A percentile compares a stretch with the other conserved stretches of the same genome.
Conservation (phyloP, 2,888 invertebrate genomes). For the Harpalus rufipes region DNA sequence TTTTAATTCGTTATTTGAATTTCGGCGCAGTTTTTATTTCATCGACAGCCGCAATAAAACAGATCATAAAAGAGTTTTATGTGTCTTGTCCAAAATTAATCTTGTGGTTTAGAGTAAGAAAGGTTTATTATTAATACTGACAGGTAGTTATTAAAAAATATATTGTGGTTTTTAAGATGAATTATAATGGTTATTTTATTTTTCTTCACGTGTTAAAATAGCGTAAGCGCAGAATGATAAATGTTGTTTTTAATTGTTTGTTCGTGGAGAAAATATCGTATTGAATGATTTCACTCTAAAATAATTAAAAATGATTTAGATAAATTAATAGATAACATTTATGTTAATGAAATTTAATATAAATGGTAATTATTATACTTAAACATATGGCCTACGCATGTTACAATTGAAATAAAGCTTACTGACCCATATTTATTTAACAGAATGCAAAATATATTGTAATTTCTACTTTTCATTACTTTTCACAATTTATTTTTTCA, state of each 20-base stretch:
- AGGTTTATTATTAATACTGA: slow-evolving; percentile 18
- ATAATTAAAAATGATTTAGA: background rate
- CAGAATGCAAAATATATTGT: no score
- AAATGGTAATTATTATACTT: background rate
- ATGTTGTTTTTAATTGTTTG: slow-evolving; percentile 14
- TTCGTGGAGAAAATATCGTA: background rate
- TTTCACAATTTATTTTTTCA: background rate
- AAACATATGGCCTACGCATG: background rate
- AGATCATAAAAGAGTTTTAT: slow-evolving; percentile 32
- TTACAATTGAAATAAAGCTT: background rate
- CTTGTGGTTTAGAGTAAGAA: background rate
- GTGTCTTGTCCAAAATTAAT: slow-evolving; percentile 12
- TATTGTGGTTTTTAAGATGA: slow-evolving; percentile 13
- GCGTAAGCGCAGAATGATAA: background rate
- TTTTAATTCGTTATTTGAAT: slow-evolving; percentile 50
- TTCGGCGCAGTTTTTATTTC: slow-evolving; percentile 19
- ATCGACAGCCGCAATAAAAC: slow-evolving; percentile 27
- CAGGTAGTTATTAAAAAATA: slow-evolving; percentile 34
- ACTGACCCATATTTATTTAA: background rate
- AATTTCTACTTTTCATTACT: background rate
- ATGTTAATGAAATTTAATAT: background rate
- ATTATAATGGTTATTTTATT: slow-evolving; percentile 12
- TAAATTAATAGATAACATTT: slow-evolving; percentile 1
- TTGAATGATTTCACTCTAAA: background rate
- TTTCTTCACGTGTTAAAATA: slow-evolving; percentile 3